Base-by-base conservation (phyloP, 2,888 invertebrate genomes). In the Drosophila cognata region DNA sequence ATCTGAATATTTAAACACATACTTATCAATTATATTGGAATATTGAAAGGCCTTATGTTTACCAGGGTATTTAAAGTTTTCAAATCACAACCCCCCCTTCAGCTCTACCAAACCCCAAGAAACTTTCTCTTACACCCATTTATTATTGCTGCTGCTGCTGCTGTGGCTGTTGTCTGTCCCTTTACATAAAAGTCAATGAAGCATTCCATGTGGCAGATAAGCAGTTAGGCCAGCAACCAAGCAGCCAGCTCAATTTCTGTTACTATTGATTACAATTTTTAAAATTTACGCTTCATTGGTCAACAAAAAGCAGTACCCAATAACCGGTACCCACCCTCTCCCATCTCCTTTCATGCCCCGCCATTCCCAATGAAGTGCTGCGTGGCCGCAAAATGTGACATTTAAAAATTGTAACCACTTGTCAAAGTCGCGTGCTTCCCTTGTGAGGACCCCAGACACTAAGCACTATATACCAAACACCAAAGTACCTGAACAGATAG, bases 381-480 rank as follows among this genome's bases (percentile, higher is more conserved):
- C 46, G 58, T 58, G 63, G 71, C 74, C 71, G 71, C 82, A 89
- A 79, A 89, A 85, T 82, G 88, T 88, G 85, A 84, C 85, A 89
- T 88, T 88, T 74, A 85, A 89, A 84, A 89, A 88, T 85, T 82
- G 75, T 89, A 72, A 80, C 80, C 88, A 89, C 85, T 85, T 85
- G 77, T 85, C 85, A 89, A 88, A 79, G 70, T 69, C 36, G 67
- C 53, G 43, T 21, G 43, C 21, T 61, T 33, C 51, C 28, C n/a
- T 43, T 57, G 28, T n/a, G n/a, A 21, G 13, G 10, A 31, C 5
- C 29, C 21, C n/a, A 5, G 31, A 41, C 31, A 29, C n/a, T 10
- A 18, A 56, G 25, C 13, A 35, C 21, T 25, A 35, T 8, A 28
- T 3, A 25, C 35, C 21, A 56, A 29, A 31, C 31, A 21, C 8